Percentiles rank a stretch among this genome's conserved stretches.
phyloP scores from a whole-genome alignment of 2,113 vertebrate species.

The Oostethus manadensis region DNA sequence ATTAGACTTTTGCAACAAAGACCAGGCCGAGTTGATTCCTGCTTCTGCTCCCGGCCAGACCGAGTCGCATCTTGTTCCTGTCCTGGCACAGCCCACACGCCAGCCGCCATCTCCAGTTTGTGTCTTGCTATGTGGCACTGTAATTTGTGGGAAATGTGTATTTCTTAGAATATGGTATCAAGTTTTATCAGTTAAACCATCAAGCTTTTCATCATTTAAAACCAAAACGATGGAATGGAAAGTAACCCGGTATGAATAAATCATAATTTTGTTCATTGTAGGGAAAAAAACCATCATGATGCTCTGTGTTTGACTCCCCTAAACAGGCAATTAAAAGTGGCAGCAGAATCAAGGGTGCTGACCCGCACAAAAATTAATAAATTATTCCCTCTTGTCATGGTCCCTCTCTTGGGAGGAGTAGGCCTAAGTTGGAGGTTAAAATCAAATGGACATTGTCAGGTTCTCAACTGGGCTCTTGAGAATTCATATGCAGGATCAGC shows the following conservation, averaged over 20 bases:
- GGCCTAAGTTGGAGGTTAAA: conserved; percentile 26
- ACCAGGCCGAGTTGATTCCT: too few species aligned
- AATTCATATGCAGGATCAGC: conserved; percentile 40
- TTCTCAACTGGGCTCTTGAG: conserved; percentile 26
- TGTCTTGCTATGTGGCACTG: too few species aligned
- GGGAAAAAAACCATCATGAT: not conserved
- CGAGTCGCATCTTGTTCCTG: too few species aligned
- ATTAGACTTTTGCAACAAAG: too few species aligned
- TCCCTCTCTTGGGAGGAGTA: not conserved
- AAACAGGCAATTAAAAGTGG: conserved; percentile 50
- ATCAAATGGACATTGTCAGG: conserved; percentile 49
- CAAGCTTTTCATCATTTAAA: not conserved
- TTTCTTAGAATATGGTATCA: too few species aligned
- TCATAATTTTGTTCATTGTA: not conserved
- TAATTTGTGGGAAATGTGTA: too few species aligned
- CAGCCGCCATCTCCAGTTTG: too few species aligned
- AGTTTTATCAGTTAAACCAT: too few species aligned
- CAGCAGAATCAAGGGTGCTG: conserved; percentile 55
- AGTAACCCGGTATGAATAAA: not conserved
- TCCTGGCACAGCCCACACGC: too few species aligned
- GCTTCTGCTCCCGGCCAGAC: too few species aligned
- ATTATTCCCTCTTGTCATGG: conserved; percentile 38
- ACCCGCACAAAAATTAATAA: conserved; percentile 50
- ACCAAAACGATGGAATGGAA: not conserved
- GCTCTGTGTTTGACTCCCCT: conserved; percentile 25